These are phyloP conservation scores for Cistogaster globosa DNA, from an alignment of 2,888 invertebrate genomes.

Conservation along the genomic window DNA sequence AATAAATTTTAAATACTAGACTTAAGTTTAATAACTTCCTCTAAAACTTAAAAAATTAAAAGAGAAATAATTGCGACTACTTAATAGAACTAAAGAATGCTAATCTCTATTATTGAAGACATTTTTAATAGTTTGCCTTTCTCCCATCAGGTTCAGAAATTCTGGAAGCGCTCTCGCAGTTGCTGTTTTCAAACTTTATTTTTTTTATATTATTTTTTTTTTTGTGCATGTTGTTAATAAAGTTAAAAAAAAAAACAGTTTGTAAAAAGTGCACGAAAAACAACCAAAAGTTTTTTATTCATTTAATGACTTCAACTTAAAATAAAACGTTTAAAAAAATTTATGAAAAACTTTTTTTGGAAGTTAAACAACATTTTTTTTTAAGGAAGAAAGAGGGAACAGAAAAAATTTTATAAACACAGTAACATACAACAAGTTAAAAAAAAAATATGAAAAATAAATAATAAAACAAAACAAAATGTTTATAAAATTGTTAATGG, in stretches of 20 bases:
- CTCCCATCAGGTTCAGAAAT: too few species aligned
- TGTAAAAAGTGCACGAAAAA: slow-evolving; percentile 9
- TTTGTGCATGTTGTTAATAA: slow-evolving; percentile 55
- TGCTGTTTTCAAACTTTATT: not conserved
- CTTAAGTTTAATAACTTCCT: too few species aligned
- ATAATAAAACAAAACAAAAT: too few species aligned
- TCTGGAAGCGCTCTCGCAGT: too few species aligned
- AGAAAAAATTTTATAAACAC: slow-evolving; percentile 20
- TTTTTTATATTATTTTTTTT: slow-evolving; percentile 38
- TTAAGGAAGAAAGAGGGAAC: not conserved
- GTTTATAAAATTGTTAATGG: slow-evolving; percentile 48
- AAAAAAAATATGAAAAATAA: too few species aligned
- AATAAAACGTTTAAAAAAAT: slow-evolving; percentile 48
- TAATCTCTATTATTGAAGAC: too few species aligned
- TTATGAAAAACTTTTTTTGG: slow-evolving; percentile 35
- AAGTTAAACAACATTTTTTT: slow-evolving; percentile 26
- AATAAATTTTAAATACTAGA: too few species aligned
- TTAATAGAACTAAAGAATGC: too few species aligned
- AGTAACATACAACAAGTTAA: not conserved
- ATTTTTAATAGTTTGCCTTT: too few species aligned
- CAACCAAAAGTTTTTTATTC: slow-evolving; percentile 8
- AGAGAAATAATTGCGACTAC: too few species aligned
- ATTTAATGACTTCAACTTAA: slow-evolving; percentile 56
- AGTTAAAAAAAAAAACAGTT: slow-evolving; percentile 33
- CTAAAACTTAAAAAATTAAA: too few species aligned